phyloP scores from a whole-genome alignment of 2,113 vertebrate genomes.

The Lamprologus callipterus region DNA sequence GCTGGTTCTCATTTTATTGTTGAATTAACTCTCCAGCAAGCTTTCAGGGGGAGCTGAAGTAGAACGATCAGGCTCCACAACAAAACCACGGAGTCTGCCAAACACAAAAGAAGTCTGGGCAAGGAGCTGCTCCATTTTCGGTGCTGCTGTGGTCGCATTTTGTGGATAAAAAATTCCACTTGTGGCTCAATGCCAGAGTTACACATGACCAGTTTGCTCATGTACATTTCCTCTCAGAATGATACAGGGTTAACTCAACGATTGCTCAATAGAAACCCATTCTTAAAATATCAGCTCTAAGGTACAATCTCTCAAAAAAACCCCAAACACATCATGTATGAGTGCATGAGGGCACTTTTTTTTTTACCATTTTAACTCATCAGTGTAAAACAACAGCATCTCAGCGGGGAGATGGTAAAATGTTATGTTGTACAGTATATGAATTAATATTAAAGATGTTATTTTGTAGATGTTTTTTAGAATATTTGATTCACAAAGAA shows the following conservation, averaged over 20 bases:
- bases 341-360: background rate
- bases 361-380: background rate
- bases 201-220: background rate
- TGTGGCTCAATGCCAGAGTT: background rate
- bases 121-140: background rate
- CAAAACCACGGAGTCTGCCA: background rate
- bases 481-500: background rate
- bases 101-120: background rate
- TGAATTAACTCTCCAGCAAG: background rate
- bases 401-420: background rate
- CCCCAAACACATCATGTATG: background rate
- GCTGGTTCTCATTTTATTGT: too few species aligned
- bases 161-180: background rate
- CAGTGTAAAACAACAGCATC: background rate
- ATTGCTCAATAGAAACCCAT: background rate
- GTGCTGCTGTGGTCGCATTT: background rate
- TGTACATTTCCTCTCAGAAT: background rate
- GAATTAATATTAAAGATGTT: background rate
- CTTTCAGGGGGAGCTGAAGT: background rate
- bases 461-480: background rate
- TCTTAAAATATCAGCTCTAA: background rate
- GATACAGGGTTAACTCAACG: accelerated
- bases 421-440: background rate
- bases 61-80: background rate
- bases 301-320: background rate